These are phyloP conservation scores for Panthera uncia DNA, from an alignment of 2,113 vertebrate genomes.

Conservation along the genomic window DNA sequence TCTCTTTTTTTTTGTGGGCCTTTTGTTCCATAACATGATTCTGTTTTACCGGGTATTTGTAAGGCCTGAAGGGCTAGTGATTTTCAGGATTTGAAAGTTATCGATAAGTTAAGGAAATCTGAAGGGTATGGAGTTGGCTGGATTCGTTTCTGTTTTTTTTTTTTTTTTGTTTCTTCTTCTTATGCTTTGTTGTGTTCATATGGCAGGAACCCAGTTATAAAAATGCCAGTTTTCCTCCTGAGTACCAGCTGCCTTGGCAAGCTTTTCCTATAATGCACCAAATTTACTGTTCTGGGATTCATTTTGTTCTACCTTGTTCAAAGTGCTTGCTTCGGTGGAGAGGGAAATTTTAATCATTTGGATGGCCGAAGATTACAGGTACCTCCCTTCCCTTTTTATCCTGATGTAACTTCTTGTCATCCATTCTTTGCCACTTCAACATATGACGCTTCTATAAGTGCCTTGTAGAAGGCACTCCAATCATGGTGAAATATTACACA, in stretches of 20 bases:
- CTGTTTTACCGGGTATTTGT: background rate
- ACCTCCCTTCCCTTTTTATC: background rate
- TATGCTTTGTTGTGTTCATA: background rate
- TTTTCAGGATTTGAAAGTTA: background rate
- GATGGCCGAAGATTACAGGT: background rate
- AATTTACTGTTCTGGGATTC: constrained; percentile 9
- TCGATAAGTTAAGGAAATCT: background rate
- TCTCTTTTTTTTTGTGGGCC: background rate
- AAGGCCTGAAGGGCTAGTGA: background rate
- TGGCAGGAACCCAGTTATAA: background rate
- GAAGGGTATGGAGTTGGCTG: background rate
- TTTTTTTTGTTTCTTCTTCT: background rate
- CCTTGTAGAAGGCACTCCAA: background rate
- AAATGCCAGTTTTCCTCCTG: background rate
- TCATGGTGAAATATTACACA: background rate
- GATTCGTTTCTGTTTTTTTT: background rate
- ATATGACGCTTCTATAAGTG: background rate
- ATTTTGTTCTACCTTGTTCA: constrained; percentile 33
- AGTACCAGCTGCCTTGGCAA: constrained; percentile 31
- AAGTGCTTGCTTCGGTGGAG: background rate
- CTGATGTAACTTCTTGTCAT: background rate
- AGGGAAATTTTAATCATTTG: constrained; percentile 38
- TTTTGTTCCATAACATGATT: background rate
- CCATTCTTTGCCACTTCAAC: background rate
- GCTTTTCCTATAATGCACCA: constrained; percentile 2